Evolutionary conservation across 1,140 invertebrate genomes (phyloP).

Genomic region (Lycorma delicatula): DNA sequence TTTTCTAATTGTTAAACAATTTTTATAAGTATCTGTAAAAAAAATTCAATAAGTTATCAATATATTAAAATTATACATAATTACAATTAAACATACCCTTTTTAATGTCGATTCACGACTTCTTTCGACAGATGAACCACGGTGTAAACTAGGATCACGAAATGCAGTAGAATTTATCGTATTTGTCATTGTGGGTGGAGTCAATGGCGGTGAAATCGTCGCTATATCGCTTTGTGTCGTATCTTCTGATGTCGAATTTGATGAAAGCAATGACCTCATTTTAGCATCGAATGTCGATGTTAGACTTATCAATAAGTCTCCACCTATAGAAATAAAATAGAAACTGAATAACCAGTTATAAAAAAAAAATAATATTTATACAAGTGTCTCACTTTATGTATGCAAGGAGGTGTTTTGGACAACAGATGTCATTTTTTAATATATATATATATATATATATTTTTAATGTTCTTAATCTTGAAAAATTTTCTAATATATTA

Average conservation of each 20-base stretch:
- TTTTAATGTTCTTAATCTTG: no score
- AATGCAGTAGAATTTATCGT: constrained; percentile 19
- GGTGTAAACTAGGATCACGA: constrained; percentile 29
- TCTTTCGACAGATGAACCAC: neutral
- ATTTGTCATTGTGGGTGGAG: neutral
- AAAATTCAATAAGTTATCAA: neutral
- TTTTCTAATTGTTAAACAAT: neutral
- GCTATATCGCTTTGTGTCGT: constrained; percentile 15
- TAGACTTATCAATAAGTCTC: constrained; percentile 55
- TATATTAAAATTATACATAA: neutral
- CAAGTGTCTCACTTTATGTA: no score
- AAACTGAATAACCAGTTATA: no score
- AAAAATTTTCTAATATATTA: no score
- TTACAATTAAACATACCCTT: neutral
- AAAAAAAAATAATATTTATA: no score
- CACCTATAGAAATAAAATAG: no score
- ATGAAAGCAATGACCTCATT: constrained; percentile 49
- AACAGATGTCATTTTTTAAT: no score
- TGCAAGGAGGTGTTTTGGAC: no score
- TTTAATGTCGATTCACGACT: constrained; percentile 1
- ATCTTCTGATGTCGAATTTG: constrained; percentile 19
- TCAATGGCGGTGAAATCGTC: neutral
- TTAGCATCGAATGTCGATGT: constrained; percentile 68
- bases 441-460: no score
- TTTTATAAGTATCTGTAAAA: neutral